These are phyloP conservation scores for Lamellibrachia columna DNA, from an alignment of 2,888 invertebrate species.

Conservation along the genomic window DNA sequence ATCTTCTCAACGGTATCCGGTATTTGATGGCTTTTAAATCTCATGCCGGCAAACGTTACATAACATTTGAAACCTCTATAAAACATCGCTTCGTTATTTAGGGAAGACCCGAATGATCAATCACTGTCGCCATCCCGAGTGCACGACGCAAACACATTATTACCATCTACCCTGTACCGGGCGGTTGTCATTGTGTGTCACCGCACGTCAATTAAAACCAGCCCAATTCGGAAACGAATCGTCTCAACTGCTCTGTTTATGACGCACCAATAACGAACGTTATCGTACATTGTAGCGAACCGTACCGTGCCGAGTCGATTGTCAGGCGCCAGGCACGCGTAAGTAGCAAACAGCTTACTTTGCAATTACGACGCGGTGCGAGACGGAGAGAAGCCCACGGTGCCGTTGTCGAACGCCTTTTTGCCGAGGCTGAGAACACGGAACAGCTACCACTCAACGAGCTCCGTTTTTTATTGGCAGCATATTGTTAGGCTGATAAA, in stretches of 20 bases:
- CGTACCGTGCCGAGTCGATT: neutral
- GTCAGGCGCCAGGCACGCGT: neutral
- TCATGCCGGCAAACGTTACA: neutral
- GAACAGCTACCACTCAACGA: neutral
- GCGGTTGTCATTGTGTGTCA: neutral
- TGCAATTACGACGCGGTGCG: neutral
- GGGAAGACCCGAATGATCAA: neutral
- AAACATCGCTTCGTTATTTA: neutral
- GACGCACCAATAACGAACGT: neutral
- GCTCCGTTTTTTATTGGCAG: neutral
- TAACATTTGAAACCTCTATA: neutral
- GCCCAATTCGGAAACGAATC: neutral
- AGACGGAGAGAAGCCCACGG: neutral
- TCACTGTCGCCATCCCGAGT: neutral
- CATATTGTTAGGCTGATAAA: neutral
- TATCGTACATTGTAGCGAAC: neutral
- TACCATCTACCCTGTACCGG: neutral
- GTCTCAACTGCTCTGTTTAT: neutral
- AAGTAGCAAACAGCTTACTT: neutral
- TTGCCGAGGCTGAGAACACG: neutral
- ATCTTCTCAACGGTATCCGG: neutral
- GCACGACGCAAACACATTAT: neutral
- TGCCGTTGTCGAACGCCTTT: neutral
- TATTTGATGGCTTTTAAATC: neutral
- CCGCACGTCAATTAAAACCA: neutral